phyloP scores from a whole-genome alignment of 2,797 vertebrate genomes.

The Paramormyrops hopkinsi region DNA sequence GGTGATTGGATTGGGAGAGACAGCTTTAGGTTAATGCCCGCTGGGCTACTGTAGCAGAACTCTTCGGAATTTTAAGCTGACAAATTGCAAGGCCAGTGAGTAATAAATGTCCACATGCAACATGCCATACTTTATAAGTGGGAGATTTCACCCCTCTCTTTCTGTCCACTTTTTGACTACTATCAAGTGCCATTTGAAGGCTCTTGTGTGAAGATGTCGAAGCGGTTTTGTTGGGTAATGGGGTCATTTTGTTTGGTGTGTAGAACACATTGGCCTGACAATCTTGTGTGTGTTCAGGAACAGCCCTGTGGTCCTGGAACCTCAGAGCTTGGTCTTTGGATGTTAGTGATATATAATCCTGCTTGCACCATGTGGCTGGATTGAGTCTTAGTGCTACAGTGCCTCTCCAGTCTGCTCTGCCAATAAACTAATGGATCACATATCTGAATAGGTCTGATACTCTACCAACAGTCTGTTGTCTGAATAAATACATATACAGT shows the following conservation, averaged over 20 bases:
- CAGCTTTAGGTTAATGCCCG: background rate
- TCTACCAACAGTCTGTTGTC: background rate
- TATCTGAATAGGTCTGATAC: background rate
- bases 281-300: background rate
- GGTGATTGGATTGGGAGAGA: background rate
- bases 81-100: background rate
- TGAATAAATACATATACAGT: too few species aligned
- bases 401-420: background rate
- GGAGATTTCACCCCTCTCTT: background rate
- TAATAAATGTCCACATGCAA: background rate
- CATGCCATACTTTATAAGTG: background rate
- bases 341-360: background rate
- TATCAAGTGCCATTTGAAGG: background rate
- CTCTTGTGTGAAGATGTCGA: background rate
- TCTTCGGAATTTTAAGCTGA: background rate
- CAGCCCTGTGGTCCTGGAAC: background rate
- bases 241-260: background rate
- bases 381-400: background rate
- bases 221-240: background rate
- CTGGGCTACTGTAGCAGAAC: background rate
- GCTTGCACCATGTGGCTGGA: background rate
- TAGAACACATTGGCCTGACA: background rate
- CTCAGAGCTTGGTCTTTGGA: background rate
- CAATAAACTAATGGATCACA: background rate
- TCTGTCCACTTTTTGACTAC: background rate